Evolutionary conservation across 2,888 invertebrate species (phyloP), one percentile per base, ranked within the genome.

Genomic region (Thymelicus sylvestris): DNA sequence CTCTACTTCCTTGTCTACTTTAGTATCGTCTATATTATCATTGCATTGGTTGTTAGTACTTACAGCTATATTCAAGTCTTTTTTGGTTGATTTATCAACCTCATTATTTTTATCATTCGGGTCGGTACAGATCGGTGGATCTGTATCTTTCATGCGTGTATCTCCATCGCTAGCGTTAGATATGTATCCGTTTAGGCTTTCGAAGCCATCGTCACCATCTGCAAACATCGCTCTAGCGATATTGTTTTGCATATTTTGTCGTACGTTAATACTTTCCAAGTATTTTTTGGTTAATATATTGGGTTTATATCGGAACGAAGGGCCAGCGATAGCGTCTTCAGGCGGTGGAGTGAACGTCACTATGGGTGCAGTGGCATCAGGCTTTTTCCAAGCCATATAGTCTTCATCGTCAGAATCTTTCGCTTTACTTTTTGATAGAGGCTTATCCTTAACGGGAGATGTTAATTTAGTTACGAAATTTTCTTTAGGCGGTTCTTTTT

Each of bases 151-250:
- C 3, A 75, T 74, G 74, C 78, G 82, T 65, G 81, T 87, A 52
- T 93, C 93, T 57, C 81, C 88, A 74, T 94, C 92, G 76, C 96
- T 96, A 67, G 95, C 95, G 80, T 96, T 95, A 0, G 97, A 97
- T 76, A 96, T 96, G 83, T 97, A 97, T 10, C 97, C 97, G 80
- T 97, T 97, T 8, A 97, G 94, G 85, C 97, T 97, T 90, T 97
- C 97, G 81, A 97, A 97, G 13, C 97, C 97, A 82, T 97, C 97
- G 82, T 97, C 97, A 83, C 97, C 94, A 73, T 94, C 94, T 41
- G 91, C 90, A 60, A 92, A 85, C 66, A 85, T 81, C 0, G 86
- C 84, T 79, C 84, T 83, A 0, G 85, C 81, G 52, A 83, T 78
- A 57, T 84, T 85, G 41, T 81, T 78, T 71, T 85, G 83, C 60